phyloP scores from a whole-genome alignment of 2,113 vertebrate species.

The Pygoscelis antarcticus region DNA sequence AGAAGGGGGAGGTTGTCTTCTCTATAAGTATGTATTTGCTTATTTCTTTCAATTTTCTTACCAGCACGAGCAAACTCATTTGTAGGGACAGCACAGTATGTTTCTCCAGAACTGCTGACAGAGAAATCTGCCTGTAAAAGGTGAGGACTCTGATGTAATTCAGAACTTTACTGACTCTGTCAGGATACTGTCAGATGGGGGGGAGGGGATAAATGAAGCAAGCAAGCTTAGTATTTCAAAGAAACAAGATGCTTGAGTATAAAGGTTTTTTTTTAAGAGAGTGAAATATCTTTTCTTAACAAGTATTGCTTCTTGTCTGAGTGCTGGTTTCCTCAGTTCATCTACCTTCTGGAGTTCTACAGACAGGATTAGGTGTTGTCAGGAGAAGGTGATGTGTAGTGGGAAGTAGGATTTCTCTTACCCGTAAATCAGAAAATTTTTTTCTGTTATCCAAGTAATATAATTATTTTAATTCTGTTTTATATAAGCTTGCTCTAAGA shows the following conservation, averaged over 20 bases:
- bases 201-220: not conserved
- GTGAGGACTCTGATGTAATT: constrained; percentile 69
- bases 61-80: constrained; percentile 96
- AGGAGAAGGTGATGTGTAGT: not conserved
- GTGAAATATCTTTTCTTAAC: not conserved
- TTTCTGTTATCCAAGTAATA: not conserved
- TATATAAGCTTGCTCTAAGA: not conserved
- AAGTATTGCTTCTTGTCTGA: not conserved
- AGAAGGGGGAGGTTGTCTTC: not conserved
- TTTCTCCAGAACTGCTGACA: constrained; percentile 96
- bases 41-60: not conserved
- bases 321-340: not conserved
- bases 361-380: not conserved
- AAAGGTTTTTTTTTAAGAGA: not conserved
- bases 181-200: not conserved
- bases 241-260: not conserved
- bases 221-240: not conserved
- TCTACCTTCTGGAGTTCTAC: not conserved
- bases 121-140: constrained; percentile 99
- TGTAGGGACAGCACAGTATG: constrained; percentile 97
- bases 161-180: not conserved
- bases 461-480: not conserved
- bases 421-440: not conserved
- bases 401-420: not conserved
- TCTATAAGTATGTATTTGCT: not conserved